These are phyloP conservation scores for Phaonia tiefii DNA, from an alignment of 2,888 invertebrate genomes.

Conservation along the genomic window DNA sequence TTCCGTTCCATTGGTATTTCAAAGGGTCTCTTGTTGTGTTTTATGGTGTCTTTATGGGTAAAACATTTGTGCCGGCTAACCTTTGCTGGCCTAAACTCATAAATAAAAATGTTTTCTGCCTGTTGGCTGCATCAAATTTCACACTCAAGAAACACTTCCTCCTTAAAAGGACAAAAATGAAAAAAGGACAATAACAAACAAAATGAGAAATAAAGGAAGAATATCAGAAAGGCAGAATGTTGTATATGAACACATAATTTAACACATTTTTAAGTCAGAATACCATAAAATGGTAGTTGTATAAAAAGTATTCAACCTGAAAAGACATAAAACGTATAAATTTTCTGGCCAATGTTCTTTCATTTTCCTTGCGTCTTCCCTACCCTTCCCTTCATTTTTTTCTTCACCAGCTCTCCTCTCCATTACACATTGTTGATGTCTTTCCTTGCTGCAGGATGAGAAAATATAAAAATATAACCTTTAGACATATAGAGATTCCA, in stretches of 20 bases:
- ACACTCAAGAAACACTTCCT: constrained; percentile 57
- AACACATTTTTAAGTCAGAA: constrained; percentile 64
- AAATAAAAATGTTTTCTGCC: constrained; percentile 50
- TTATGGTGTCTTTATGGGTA: constrained; percentile 58
- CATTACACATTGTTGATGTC: no score
- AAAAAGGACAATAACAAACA: constrained; percentile 5
- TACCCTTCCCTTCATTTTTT: background rate
- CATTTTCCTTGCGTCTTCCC: background rate
- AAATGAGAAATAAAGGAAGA: background rate
- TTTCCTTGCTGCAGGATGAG: no score
- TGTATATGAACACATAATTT: constrained; percentile 59
- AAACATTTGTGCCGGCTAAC: constrained; percentile 64
- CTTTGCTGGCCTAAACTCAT: constrained; percentile 65
- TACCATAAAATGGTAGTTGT: constrained; percentile 51
- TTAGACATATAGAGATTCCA: constrained; percentile 44
- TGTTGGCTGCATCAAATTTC: constrained; percentile 58
- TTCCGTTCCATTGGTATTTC: background rate
- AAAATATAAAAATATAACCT: constrained; percentile 5
- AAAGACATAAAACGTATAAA: constrained; percentile 63
- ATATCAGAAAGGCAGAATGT: constrained; percentile 23
- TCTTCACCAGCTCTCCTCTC: no score
- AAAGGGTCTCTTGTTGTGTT: constrained; percentile 1
- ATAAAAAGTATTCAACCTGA: constrained; percentile 55
- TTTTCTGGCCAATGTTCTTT: constrained; percentile 63
- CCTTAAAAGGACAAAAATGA: constrained; percentile 4